Evolutionary conservation across 2,888 invertebrate genomes (phyloP).

Genomic region (Acleris laterana): DNA sequence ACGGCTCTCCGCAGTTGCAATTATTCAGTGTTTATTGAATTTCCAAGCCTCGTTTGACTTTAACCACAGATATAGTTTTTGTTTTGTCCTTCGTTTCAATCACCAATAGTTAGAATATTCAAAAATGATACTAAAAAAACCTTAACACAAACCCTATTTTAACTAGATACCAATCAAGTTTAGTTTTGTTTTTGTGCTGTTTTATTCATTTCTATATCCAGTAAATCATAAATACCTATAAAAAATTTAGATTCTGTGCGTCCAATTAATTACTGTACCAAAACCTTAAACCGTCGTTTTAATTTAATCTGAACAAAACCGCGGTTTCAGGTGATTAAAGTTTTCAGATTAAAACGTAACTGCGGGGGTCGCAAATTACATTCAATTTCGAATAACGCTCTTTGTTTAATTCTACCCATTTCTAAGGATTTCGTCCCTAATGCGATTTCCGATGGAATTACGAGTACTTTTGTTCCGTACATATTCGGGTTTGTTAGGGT

Average conservation of each 20-base stretch:
- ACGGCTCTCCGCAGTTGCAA: no score
- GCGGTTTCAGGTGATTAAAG: constrained; percentile 46
- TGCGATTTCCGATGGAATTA: constrained; percentile 11
- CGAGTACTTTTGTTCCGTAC: constrained; percentile 21
- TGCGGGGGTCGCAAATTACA: constrained; percentile 54
- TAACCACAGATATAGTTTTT: no score
- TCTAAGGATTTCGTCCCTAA: constrained; percentile 43
- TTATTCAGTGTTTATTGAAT: no score
- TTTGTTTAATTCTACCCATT: constrained; percentile 63
- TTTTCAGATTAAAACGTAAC: constrained; percentile 37
- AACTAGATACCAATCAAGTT: no score
- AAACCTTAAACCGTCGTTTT: constrained; percentile 10
- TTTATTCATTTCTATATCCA: no score
- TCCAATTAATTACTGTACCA: constrained; percentile 3
- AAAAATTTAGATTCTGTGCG: background rate
- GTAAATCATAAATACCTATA: background rate
- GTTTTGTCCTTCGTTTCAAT: no score
- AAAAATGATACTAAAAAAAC: no score
- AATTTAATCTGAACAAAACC: constrained; percentile 18
- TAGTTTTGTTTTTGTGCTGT: no score
- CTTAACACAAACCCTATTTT: no score
- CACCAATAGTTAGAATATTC: no score
- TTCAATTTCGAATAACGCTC: constrained; percentile 58
- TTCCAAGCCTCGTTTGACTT: no score
- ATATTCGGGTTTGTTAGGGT: constrained; percentile 15